Evolutionary conservation across 1,140 invertebrate genomes (phyloP).

Genomic region (Microplitis mediator): DNA sequence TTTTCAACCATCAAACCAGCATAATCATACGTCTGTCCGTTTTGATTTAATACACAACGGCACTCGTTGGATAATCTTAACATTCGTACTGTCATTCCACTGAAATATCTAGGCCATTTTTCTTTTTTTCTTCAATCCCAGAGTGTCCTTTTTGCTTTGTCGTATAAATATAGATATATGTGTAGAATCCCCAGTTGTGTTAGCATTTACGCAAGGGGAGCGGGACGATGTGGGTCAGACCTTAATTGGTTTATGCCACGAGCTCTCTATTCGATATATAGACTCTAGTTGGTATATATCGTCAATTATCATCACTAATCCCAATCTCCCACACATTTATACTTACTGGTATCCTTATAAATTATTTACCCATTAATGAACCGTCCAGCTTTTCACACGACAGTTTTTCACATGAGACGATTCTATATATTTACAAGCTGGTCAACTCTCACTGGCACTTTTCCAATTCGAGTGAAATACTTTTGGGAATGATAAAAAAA

Average conservation of each 20-base stretch:
- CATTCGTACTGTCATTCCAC: not conserved
- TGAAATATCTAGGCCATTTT: not conserved
- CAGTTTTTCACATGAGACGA: no score
- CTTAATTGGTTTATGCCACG: slow-evolving; percentile 28
- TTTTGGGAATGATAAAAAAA: no score
- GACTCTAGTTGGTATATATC: not conserved
- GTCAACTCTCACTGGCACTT: no score
- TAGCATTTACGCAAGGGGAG: not conserved
- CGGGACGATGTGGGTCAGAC: slow-evolving; percentile 23
- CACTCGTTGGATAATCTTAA: not conserved
- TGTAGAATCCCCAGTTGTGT: not conserved
- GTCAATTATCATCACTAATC: slow-evolving; percentile 1
- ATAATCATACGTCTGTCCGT: not conserved
- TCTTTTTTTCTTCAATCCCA: not conserved
- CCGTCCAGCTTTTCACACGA: not conserved
- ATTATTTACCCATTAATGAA: slow-evolving; percentile 14
- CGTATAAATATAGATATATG: not conserved
- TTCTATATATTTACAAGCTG: no score
- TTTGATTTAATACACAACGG: not conserved
- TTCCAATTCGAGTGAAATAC: no score
- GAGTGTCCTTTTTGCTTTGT: not conserved
- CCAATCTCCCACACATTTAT: not conserved
- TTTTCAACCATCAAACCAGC: not conserved
- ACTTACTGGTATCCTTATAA: not conserved
- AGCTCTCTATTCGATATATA: not conserved